Percentiles rank a stretch among this genome's conserved stretches.
Conservation (phyloP, 2,797 vertebrate species). For the Hemibagrus guttatus region DNA sequence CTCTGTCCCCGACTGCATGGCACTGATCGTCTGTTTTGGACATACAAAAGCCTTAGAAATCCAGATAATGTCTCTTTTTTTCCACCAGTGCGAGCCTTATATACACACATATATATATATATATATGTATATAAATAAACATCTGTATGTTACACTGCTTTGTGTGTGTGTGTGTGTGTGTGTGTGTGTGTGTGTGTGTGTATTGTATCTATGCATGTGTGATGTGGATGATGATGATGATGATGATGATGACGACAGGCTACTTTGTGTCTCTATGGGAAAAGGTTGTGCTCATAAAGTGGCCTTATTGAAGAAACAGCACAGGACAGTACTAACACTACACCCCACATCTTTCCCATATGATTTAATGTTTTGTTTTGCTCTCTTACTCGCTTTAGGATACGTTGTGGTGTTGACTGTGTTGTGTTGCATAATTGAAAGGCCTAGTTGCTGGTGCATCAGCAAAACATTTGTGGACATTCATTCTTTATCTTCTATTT, state of each 20-base stretch:
- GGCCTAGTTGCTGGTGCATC: background rate
- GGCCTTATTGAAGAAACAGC: background rate
- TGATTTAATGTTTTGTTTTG: background rate
- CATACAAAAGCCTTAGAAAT: slow-evolving; percentile 31
- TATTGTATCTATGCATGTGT: background rate
- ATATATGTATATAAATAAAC: background rate
- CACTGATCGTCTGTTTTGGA: slow-evolving; percentile 28
- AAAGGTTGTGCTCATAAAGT: background rate
- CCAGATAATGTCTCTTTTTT: background rate
- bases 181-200: background rate
- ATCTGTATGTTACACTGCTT: background rate
- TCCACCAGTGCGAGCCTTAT: background rate
- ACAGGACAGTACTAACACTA: background rate
- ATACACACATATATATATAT: background rate
- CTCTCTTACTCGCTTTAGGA: background rate
- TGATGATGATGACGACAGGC: slow-evolving; percentile 23
- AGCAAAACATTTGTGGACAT: background rate
- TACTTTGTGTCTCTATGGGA: slow-evolving; percentile 16
- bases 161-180: background rate
- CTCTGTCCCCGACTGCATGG: slow-evolving; percentile 54
- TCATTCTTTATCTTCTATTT: rapidly evolving
- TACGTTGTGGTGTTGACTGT: slow-evolving; percentile 6
- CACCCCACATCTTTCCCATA: background rate
- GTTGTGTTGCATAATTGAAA: background rate
- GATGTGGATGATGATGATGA: background rate